Evolutionary conservation across 2,888 invertebrate species (phyloP), one percentile per base, ranked within the genome.

Genomic region (Ceriagrion tenellum): DNA sequence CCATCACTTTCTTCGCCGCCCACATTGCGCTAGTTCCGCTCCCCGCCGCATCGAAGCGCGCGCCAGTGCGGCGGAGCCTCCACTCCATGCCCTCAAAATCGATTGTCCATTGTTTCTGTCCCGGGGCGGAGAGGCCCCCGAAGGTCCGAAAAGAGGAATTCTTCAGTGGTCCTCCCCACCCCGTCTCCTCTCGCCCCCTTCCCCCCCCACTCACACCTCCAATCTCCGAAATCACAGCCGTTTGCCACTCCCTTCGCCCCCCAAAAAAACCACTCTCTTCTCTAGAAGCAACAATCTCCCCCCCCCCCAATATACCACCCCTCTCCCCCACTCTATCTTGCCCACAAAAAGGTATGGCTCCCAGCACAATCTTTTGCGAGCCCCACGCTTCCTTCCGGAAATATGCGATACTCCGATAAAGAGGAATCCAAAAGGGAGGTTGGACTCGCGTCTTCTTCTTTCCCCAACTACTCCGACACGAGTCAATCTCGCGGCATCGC

Each of bases 121-220:
- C 69, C 69, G 69, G 69, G 69, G 69, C 69, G 69, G 69, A 18
- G 69, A 12, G 12, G n/a, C 10, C 16, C 18, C 16, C 18, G 20
- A 69, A 69, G 69, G 69, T 69, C 69, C 69, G 69, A 69, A 59
- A 59, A n/a, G 69, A 69, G n/a, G 69, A 69, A 69, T 69, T 26
- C 69, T 23, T n/a, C 69, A n/a, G 26, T n/a, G 10, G 10, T 23
- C n/a, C n/a, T n/a, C 6, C 12, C n/a, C n/a, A 18, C 69, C 69
- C 16, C 10, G 1, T 4, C 8, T 10, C 10, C 69, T 10, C 10
- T 69, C n/a, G 0, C 1, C 23, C 26, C 69, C 12, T 23, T 12
- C 69, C 69, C 47, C n/a, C 1, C 69, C 69, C 3, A 4, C n/a
- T n/a, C n/a, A n/a, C 69, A 0, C 69, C n/a, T 69, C n/a, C 69